A percentile compares a stretch with the other conserved stretches of the same genome.
These are phyloP conservation scores for Pelosia muscerda DNA, from an alignment of 2,888 invertebrate genomes.

Conservation along the genomic window DNA sequence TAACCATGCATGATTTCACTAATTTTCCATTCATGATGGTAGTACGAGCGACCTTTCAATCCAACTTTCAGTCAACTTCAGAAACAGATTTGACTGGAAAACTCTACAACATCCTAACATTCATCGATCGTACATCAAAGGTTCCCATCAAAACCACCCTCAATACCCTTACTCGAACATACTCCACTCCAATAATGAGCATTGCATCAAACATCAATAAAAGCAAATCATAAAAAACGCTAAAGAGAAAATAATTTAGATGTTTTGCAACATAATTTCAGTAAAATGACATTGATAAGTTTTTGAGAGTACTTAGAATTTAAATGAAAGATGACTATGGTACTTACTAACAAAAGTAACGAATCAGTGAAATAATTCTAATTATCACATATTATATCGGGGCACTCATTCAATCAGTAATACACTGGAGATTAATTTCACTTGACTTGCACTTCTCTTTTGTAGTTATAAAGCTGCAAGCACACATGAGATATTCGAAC, in stretches of 20 bases:
- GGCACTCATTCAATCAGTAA: neutral
- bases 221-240: neutral
- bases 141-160: neutral
- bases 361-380: neutral
- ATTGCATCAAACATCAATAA: neutral
- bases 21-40: no score
- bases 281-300: constrained; percentile 16
- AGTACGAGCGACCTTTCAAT: no score
- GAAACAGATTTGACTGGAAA: neutral
- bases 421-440: neutral
- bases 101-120: neutral
- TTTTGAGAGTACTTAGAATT: constrained; percentile 22
- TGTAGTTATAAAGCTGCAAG: neutral
- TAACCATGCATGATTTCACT: no score
- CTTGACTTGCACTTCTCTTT: neutral
- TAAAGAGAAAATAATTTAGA: constrained; percentile 4
- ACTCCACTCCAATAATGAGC: neutral
- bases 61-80: neutral
- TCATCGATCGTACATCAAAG: neutral
- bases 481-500: neutral
- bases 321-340: neutral
- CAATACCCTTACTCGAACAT: neutral
- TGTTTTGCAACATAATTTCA: constrained; percentile 18
- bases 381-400: neutral
- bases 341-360: neutral